Conservation (phyloP, 2,113 vertebrate species). For the Mobula birostris region DNA sequence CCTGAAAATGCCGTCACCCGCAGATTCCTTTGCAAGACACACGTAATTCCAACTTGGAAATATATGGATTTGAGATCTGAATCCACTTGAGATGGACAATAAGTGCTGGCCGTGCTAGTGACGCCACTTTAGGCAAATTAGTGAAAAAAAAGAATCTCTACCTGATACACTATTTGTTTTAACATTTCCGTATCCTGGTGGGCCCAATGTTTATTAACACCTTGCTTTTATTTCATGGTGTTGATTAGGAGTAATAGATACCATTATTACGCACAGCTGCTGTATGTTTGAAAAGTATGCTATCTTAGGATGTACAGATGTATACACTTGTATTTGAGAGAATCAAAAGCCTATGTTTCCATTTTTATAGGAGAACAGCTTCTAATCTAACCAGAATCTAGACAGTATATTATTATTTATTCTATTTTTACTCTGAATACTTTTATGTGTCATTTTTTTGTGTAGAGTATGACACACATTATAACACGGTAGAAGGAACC, state of each 20-base stretch:
- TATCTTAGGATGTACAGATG: neutral
- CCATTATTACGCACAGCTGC: neutral
- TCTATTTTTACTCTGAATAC: neutral
- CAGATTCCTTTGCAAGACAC: no score
- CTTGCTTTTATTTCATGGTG: neutral
- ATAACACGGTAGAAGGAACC: slow-evolving; percentile 56
- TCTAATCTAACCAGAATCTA: neutral
- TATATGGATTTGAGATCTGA: no score
- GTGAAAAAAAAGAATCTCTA: neutral
- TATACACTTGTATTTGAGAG: neutral
- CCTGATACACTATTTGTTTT: neutral
- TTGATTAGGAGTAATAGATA: neutral
- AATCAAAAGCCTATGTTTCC: neutral
- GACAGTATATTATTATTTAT: neutral
- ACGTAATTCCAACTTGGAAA: no score
- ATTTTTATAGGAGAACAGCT: neutral
- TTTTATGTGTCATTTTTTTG: neutral
- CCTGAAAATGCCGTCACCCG: no score
- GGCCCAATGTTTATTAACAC: neutral
- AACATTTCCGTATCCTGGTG: neutral
- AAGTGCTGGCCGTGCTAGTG: no score
- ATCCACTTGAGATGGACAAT: no score
- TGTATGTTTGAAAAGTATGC: neutral
- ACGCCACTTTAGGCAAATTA: no score
- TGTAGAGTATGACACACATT: slow-evolving; percentile 52